Conservation (phyloP, 2,888 invertebrate genomes). For the Aelia acuminata region DNA sequence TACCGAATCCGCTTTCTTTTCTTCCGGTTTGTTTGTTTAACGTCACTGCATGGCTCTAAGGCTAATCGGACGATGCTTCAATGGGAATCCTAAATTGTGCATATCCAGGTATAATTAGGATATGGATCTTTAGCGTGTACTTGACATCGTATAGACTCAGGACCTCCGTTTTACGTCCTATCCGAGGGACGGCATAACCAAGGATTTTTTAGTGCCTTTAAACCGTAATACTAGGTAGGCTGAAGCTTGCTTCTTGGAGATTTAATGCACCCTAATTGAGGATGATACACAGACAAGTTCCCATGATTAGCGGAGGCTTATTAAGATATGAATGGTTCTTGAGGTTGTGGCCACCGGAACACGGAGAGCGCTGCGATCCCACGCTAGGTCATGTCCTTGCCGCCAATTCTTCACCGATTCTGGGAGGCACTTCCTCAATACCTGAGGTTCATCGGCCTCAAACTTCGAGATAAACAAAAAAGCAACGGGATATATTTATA, state of each 20-base stretch:
- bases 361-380: neutral
- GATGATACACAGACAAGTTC: neutral
- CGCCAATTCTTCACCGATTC: neutral
- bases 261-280: neutral
- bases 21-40: too few species aligned
- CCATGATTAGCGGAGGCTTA: neutral
- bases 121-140: too few species aligned
- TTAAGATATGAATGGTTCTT: neutral
- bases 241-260: neutral
- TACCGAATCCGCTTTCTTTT: neutral
- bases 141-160: too few species aligned
- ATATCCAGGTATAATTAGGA: too few species aligned
- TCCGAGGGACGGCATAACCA: too few species aligned
- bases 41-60: too few species aligned
- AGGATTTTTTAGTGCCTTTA: too few species aligned
- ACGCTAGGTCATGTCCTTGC: constrained; percentile 6
- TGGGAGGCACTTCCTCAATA: neutral
- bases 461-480: neutral
- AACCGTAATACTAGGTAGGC: neutral
- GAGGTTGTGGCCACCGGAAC: neutral
- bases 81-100: too few species aligned
- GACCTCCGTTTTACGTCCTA: too few species aligned
- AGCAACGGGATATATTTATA: too few species aligned
- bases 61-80: too few species aligned
- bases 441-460: neutral